Evolutionary conservation across 2,797 vertebrate genomes (phyloP), one percentile per base, ranked within the genome.

Genomic region (Varecia variegata): DNA sequence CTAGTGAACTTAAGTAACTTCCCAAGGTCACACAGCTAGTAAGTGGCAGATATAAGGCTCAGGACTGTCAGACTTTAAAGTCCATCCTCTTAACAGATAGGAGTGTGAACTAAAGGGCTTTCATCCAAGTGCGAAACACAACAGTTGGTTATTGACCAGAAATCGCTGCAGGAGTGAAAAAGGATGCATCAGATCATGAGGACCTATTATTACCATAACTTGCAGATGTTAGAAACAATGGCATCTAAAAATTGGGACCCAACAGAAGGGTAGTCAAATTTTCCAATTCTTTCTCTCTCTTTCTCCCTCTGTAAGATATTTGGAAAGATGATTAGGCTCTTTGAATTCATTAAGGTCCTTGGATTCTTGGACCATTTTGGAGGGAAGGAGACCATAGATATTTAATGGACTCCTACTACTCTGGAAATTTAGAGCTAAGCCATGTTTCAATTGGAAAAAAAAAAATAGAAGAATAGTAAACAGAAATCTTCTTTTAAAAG

Each of bases 321-420:
- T 92, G 45, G 76, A 92, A 97, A 96, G 67, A 81, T 71, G 40
- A 62, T 32, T 76, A n/a, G 17, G 8, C 70, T 92, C 80, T 94
- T 76, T 74, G 81, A 92, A 88, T 40, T 84, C 47, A 45, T 77
- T 73, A 47, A 84, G n/a, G 30, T 65, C 58, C 43, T 67, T 92
- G 35, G 45, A 88, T 79, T 58, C 58, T 94, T 58, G 92, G 52
- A 54, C 32, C 52, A 80, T 54, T 90, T 60, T 60, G n/a, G 56
- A 90, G 3, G 13, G 11, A 58, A 8, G 23, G 6, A 3, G 32
- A 47, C 1, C 43, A 17, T 58, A 82, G 40, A 71, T 18, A 32
- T 93, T 65, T 3, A 89, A 60, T 58, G 3, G 40, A 89, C 1
- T 79, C 43, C 43, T 93, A 62, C 52, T 89, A 92, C 45, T 80